These are phyloP conservation scores for Maniola jurtina DNA, from an alignment of 1,140 invertebrate species.

Conservation along the genomic window DNA sequence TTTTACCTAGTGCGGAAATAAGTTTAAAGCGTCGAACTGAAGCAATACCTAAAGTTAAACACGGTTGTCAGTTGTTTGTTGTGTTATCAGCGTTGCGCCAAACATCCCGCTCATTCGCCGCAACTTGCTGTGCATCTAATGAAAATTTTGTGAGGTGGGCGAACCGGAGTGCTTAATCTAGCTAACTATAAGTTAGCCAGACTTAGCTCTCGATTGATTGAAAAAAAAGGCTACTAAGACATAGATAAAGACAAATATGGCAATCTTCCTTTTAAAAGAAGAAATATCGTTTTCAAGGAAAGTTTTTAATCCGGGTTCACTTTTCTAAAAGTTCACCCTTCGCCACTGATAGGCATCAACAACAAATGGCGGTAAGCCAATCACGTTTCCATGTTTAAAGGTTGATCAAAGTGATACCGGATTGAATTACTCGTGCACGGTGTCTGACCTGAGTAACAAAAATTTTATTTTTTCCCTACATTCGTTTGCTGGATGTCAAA, in stretches of 20 bases:
- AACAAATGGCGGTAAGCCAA: neutral
- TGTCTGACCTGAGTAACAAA: conserved; percentile 38
- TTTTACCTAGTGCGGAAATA: no score
- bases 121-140: conserved; percentile 67
- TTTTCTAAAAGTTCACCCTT: no score
- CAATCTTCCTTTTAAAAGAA: no score
- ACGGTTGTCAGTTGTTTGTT: conserved; percentile 76
- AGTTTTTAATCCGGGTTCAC: no score
- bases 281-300: no score
- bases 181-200: no score
- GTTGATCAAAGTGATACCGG: conserved; percentile 61
- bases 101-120: conserved; percentile 62
- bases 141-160: conserved; percentile 68
- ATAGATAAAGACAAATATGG: no score
- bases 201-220: no score
- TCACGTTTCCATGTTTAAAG: conserved; percentile 41
- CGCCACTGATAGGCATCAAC: neutral
- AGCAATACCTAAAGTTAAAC: conserved; percentile 65
- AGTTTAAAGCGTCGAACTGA: no score
- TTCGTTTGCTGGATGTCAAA: conserved; percentile 68
- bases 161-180: conserved; percentile 33
- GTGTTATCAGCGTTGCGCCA: conserved; percentile 71
- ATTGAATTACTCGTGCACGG: conserved; percentile 59
- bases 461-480: conserved; percentile 49
- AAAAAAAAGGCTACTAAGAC: no score